These are phyloP conservation scores for Teleogryllus occipitalis DNA, from an alignment of 1,140 invertebrate species.

Conservation along the genomic window DNA sequence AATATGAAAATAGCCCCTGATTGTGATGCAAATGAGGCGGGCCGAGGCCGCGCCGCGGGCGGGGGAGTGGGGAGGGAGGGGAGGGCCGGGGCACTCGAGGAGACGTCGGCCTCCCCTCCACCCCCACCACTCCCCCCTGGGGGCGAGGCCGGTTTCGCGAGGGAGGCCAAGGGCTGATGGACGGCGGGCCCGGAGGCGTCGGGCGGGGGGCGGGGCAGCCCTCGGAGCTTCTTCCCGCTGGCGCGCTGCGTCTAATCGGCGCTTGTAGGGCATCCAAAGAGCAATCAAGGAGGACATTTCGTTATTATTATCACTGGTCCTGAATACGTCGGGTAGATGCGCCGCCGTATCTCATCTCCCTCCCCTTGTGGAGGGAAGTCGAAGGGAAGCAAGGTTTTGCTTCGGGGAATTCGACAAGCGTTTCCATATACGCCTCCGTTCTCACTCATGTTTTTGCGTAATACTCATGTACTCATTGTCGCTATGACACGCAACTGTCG, in stretches of 20 bases:
- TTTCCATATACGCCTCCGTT: no score
- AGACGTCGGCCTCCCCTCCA: no score
- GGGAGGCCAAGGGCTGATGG: neutral
- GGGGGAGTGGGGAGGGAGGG: neutral
- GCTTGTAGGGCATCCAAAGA: neutral
- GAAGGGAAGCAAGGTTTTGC: neutral
- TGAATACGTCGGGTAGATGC: neutral
- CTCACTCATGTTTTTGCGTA: no score
- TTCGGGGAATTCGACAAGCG: neutral
- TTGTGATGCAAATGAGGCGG: no score
- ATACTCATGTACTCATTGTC: no score
- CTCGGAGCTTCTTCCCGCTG: no score
- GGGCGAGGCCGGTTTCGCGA: neutral
- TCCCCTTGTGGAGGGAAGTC: neutral
- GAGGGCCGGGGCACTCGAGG: neutral
- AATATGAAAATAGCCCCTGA: no score
- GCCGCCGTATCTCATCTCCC: neutral
- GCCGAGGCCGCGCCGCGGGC: no score
- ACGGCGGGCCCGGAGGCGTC: neutral
- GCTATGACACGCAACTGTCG: no score
- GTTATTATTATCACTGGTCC: neutral
- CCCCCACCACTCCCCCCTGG: no score
- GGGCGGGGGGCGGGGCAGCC: no score
- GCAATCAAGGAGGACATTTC: neutral
- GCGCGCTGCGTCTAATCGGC: no score